Evolutionary conservation across 2,888 invertebrate genomes (phyloP).

Genomic region (Caenorhabditis sp.): DNA sequence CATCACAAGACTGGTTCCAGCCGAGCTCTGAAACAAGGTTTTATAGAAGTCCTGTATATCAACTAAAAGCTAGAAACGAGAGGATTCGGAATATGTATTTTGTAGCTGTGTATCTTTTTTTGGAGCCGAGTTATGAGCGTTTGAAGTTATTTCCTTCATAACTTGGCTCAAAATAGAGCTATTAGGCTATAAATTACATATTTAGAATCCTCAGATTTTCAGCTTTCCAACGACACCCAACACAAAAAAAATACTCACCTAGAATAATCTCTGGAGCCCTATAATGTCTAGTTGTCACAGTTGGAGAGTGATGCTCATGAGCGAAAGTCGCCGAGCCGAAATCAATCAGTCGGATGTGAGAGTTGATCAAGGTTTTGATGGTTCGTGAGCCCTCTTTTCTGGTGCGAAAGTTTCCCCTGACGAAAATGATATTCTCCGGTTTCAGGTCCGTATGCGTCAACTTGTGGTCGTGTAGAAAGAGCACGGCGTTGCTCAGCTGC

Average conservation of each 20-base stretch:
- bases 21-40: slow-evolving; percentile 91
- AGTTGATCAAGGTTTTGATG: slow-evolving; percentile 88
- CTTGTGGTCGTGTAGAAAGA: slow-evolving; percentile 97
- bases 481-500: slow-evolving; percentile 96
- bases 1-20: slow-evolving; percentile 99
- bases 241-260: slow-evolving; percentile 86
- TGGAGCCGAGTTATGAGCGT: too few relatives aligned
- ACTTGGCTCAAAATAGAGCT: background rate
- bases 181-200: background rate
- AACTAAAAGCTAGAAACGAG: too few relatives aligned
- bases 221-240: too few relatives aligned
- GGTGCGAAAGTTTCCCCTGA: slow-evolving; percentile 93
- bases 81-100: too few relatives aligned
- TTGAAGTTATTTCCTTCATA: too few relatives aligned
- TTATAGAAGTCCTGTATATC: too few relatives aligned
- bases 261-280: slow-evolving; percentile 99
- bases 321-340: slow-evolving; percentile 99
- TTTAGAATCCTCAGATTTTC: too few relatives aligned
- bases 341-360: slow-evolving; percentile 97
- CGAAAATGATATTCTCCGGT: slow-evolving; percentile 98
- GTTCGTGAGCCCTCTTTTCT: slow-evolving; percentile 85
- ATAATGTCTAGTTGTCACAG: slow-evolving; percentile 98
- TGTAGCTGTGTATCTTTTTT: too few relatives aligned
- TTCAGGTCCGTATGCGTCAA: slow-evolving; percentile 99
- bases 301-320: slow-evolving; percentile 99